Evolutionary conservation across 2,113 vertebrate species (phyloP).

Genomic region (human): GRCh38 chr2:133361501-133362000

Average conservation of each 20-base stretch:
- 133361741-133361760: neutral
- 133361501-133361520: neutral
- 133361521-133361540: neutral
- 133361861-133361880: neutral
- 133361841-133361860: neutral
- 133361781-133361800: neutral
- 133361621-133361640: neutral
- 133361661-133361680: neutral
- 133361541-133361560: neutral
- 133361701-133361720: neutral
- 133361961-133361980: neutral
- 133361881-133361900: conserved; percentile 17
- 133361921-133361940: neutral
- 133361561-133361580: neutral
- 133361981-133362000: neutral
- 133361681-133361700: neutral
- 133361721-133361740: neutral
- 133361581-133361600: neutral
- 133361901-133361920: conserved; percentile 12
- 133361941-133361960: neutral
- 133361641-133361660: neutral
- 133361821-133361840: neutral
- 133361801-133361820: neutral
- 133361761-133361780: neutral
- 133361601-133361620: neutral